These are phyloP conservation scores for Cygnus atratus DNA, from an alignment of 2,113 vertebrate genomes.

Conservation along the genomic window DNA sequence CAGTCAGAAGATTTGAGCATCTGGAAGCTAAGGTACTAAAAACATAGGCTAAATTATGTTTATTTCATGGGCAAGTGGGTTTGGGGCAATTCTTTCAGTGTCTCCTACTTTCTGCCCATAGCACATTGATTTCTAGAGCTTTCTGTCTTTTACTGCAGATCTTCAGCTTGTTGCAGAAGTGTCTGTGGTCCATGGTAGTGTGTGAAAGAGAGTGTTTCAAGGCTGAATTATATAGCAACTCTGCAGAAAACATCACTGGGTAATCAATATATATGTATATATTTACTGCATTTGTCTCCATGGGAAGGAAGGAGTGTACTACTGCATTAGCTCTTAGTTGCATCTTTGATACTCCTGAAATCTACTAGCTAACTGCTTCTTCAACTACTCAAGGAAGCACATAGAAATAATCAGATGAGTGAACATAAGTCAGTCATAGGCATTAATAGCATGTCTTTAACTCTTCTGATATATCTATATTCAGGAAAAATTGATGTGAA, in stretches of 20 bases:
- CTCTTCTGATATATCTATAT: background rate
- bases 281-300: background rate
- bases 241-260: background rate
- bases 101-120: background rate
- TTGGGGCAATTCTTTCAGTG: background rate
- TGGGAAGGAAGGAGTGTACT: background rate
- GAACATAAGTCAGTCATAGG: background rate
- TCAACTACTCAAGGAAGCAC: background rate
- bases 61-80: background rate
- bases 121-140: background rate
- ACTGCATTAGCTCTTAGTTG: background rate
- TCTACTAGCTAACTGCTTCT: background rate
- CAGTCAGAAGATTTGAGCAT: background rate
- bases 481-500: background rate
- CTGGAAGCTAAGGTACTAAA: background rate
- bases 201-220: background rate
- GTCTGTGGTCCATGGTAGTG: rapidly evolving
- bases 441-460: background rate
- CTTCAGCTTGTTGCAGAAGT: background rate
- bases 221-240: background rate
- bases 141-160: background rate
- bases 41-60: rapidly evolving
- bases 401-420: background rate
- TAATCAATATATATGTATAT: background rate
- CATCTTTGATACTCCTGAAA: background rate